Percentiles rank a stretch among this genome's conserved stretches.
These are phyloP conservation scores for Melospiza melodia DNA, from an alignment of 2,113 vertebrate genomes.

Conservation along the genomic window DNA sequence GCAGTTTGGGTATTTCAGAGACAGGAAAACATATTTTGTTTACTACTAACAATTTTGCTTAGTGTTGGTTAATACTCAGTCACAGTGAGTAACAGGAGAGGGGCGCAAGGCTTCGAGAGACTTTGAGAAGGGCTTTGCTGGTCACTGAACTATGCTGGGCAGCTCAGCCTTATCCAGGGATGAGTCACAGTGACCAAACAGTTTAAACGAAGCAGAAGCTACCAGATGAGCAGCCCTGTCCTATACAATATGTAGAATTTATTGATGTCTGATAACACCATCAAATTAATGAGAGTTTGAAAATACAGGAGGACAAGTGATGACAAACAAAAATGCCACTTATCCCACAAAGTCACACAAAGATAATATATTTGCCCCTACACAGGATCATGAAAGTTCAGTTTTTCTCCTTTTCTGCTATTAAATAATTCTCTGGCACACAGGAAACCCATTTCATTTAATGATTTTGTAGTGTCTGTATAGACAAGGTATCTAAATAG, in stretches of 20 bases:
- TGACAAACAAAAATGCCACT: neutral
- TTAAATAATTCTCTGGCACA: neutral
- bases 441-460: neutral
- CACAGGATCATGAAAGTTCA: neutral
- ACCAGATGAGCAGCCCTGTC: neutral
- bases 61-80: neutral
- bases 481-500: neutral
- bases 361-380: neutral
- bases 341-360: neutral
- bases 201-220: neutral
- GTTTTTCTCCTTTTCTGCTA: neutral
- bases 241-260: neutral
- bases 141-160: neutral
- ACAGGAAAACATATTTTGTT: neutral
- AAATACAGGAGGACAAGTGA: neutral
- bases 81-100: neutral
- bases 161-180: neutral
- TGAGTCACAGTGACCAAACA: neutral
- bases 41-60: neutral
- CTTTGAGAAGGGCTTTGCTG: neutral
- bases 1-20: neutral
- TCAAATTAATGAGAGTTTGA: neutral
- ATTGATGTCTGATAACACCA: neutral
- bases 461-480: neutral
- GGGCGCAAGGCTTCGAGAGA: accelerated